Percentiles rank a stretch among this genome's conserved stretches.
Evolutionary conservation across 1,140 invertebrate species (phyloP).

Genomic region (Hycleus phaleratus): DNA sequence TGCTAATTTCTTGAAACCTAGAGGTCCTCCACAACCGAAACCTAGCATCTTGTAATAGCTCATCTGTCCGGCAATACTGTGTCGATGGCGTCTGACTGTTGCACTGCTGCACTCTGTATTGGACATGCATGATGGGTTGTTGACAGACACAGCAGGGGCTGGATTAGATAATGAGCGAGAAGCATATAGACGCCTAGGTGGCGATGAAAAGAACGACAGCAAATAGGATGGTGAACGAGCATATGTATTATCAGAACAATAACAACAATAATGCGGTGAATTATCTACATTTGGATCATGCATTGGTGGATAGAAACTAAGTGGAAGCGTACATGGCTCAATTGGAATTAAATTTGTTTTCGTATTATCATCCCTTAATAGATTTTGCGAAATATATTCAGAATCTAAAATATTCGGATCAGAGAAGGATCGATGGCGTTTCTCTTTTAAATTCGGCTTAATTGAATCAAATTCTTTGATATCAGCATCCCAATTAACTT

Average conservation of each 20-base stretch:
- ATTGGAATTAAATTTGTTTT: background rate
- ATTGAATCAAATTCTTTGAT: slow-evolving; percentile 15
- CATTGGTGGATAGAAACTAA: slow-evolving; percentile 30
- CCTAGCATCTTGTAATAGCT: slow-evolving; percentile 83
- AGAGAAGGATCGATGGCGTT: slow-evolving; percentile 34
- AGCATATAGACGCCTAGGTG: slow-evolving; percentile 12
- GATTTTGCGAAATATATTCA: background rate
- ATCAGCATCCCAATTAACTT: slow-evolving; percentile 32
- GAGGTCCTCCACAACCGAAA: slow-evolving; percentile 52
- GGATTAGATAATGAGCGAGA: slow-evolving; percentile 37
- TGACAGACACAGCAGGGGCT: slow-evolving; percentile 28
- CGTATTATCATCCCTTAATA: background rate
- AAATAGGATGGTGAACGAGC: slow-evolving; percentile 42
- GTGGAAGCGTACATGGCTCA: slow-evolving; percentile 6
- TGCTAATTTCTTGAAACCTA: slow-evolving; percentile 52
- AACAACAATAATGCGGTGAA: slow-evolving; percentile 33
- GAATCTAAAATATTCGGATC: slow-evolving; percentile 38
- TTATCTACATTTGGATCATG: slow-evolving; percentile 35
- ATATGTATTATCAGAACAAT: slow-evolving; percentile 29
- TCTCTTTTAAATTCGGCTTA: slow-evolving; percentile 2
- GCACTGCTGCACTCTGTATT: slow-evolving; percentile 50
- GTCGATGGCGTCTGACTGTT: slow-evolving; percentile 70
- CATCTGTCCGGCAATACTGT: slow-evolving; percentile 89
- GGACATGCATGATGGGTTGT: slow-evolving; percentile 35
- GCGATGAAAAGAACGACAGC: slow-evolving; percentile 36